phyloP scores from a whole-genome alignment of 2,888 invertebrate species.

The Dermolepida albohirtum region DNA sequence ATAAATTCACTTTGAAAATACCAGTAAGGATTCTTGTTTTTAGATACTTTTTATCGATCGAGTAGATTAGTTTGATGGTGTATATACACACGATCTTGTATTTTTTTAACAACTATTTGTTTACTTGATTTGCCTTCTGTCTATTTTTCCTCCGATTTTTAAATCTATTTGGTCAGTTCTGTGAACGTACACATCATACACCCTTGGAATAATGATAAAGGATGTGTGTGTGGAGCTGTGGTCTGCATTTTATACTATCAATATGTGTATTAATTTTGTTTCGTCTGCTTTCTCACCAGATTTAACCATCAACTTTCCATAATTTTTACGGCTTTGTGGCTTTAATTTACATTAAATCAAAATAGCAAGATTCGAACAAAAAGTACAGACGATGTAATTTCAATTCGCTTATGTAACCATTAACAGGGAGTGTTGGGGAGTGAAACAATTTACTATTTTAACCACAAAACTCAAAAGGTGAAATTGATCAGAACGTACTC shows the following conservation, averaged over 20 bases:
- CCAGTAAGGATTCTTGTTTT: conserved; percentile 1
- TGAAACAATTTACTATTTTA: no score
- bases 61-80: background rate
- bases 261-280: background rate
- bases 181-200: conserved; percentile 35
- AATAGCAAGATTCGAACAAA: background rate
- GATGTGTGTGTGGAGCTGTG: conserved; percentile 30
- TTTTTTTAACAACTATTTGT: conserved; percentile 9
- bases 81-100: conserved; percentile 1
- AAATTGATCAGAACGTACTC: no score
- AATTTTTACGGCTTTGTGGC: background rate
- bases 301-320: background rate
- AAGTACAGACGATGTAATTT: no score
- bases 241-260: conserved; percentile 17
- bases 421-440: no score
- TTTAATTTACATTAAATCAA: background rate
- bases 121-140: conserved; percentile 16
- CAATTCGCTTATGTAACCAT: no score
- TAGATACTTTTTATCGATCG: conserved; percentile 7
- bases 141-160: conserved; percentile 12
- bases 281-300: background rate
- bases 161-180: conserved; percentile 15
- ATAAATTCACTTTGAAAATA: conserved; percentile 3
- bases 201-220: conserved; percentile 33
- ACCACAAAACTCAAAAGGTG: no score